Conservation (phyloP, 2,797 vertebrate species). For the Dipus sagitta region DNA sequence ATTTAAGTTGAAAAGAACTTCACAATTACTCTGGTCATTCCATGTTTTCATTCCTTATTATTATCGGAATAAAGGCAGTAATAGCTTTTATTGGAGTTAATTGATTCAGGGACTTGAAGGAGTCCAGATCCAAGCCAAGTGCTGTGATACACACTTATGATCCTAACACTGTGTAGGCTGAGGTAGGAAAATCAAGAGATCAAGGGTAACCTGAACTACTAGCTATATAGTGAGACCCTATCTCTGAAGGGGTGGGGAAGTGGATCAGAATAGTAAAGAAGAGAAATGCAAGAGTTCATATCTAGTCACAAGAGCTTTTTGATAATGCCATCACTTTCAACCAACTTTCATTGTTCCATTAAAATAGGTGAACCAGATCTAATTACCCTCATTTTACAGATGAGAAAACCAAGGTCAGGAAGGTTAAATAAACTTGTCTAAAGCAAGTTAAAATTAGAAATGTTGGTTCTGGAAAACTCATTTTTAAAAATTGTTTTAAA, state of each 20-base stretch:
- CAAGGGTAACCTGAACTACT: neutral
- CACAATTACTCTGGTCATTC: neutral
- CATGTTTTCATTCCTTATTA: neutral
- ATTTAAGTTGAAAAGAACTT: slow-evolving; percentile 18
- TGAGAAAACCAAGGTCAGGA: slow-evolving; percentile 29
- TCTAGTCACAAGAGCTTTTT: slow-evolving; percentile 2
- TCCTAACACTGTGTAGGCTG: neutral
- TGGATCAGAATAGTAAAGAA: no score
- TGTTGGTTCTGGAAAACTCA: neutral
- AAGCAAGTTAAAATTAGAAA: slow-evolving; percentile 9
- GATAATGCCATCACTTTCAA: slow-evolving; percentile 30
- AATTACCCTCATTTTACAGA: slow-evolving; percentile 28
- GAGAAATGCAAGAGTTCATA: neutral
- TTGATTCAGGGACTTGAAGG: neutral
- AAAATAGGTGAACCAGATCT: slow-evolving; percentile 45
- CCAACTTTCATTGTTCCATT: slow-evolving; percentile 5
- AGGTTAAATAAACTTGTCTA: slow-evolving; percentile 10
- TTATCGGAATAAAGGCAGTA: neutral
- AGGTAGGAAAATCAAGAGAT: neutral
- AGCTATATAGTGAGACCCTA: neutral
- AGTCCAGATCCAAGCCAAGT: neutral
- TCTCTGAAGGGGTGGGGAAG: neutral
- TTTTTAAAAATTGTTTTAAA: slow-evolving; percentile 24
- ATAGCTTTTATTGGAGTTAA: neutral
- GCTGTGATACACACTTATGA: neutral